Evolutionary conservation across 2,888 invertebrate species (phyloP).

Genomic region (Agonopterix heracliana): DNA sequence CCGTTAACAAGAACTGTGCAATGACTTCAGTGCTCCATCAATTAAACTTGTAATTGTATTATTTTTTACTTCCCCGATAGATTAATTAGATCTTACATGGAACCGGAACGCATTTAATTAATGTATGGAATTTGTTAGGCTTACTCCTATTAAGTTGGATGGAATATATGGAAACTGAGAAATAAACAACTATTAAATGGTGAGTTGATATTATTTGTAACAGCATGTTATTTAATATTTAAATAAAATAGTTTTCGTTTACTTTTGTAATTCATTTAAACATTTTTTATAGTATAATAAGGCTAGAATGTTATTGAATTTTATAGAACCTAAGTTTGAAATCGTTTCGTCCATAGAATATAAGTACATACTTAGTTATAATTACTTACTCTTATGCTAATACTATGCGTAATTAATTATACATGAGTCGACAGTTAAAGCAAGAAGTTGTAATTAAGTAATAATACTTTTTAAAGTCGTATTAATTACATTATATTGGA

Average conservation of each 20-base stretch:
- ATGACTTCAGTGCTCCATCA: conserved; percentile 52
- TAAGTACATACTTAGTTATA: too few relatives aligned
- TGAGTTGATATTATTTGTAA: conserved; percentile 29
- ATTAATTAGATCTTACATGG: conserved; percentile 65
- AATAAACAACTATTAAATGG: conserved; percentile 57
- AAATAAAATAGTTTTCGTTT: too few relatives aligned
- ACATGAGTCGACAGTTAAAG: too few relatives aligned
- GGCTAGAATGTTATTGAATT: too few relatives aligned
- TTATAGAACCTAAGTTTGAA: too few relatives aligned
- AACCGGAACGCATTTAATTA: conserved; percentile 60
- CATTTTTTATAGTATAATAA: too few relatives aligned
- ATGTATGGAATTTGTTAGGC: conserved; percentile 55
- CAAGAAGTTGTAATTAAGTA: too few relatives aligned
- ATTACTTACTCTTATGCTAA: background rate
- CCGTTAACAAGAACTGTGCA: conserved; percentile 31
- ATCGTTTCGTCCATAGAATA: too few relatives aligned
- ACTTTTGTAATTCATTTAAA: too few relatives aligned
- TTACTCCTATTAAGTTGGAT: conserved; percentile 35
- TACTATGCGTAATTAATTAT: background rate
- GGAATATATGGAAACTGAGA: conserved; percentile 47
- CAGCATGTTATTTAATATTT: too few relatives aligned
- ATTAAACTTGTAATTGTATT: conserved; percentile 63
- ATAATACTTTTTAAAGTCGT: too few relatives aligned
- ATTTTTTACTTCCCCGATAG: conserved; percentile 57
- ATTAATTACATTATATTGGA: too few relatives aligned